A percentile compares a stretch with the other conserved stretches of the same genome.
Conservation (phyloP, 2,888 invertebrate genomes). For the Perdita meconis region DNA sequence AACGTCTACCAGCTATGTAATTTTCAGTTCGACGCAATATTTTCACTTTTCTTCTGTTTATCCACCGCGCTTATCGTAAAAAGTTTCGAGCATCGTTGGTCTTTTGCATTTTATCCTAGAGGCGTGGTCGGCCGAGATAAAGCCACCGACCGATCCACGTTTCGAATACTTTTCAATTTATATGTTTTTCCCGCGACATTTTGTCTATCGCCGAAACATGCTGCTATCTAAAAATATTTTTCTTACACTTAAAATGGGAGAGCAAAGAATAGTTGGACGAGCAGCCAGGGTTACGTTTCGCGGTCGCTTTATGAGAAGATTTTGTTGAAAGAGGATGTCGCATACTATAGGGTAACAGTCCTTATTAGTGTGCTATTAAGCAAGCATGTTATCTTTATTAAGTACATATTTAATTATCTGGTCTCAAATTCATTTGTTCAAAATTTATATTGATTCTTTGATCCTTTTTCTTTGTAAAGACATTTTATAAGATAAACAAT, state of each 20-base stretch:
- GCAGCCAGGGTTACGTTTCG: constrained; percentile 20
- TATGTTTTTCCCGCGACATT: constrained; percentile 35
- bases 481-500: too few species aligned
- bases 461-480: too few species aligned
- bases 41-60: constrained; percentile 23
- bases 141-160: constrained; percentile 34
- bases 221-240: too few species aligned
- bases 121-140: constrained; percentile 52
- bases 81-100: constrained; percentile 53
- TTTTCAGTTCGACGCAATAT: constrained; percentile 19
- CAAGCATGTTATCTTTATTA: too few species aligned
- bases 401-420: too few species aligned
- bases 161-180: constrained; percentile 51
- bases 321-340: too few species aligned
- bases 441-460: too few species aligned
- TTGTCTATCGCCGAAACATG: constrained; percentile 29
- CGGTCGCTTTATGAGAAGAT: constrained; percentile 8
- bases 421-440: too few species aligned
- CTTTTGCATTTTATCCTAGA: constrained; percentile 47
- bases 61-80: not conserved
- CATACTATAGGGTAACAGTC: not conserved
- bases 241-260: too few species aligned
- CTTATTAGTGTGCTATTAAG: too few species aligned
- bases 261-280: not conserved
- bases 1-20: constrained; percentile 14